Base-by-base conservation (phyloP, 1,140 invertebrate genomes). In the Bombus confusus region DNA sequence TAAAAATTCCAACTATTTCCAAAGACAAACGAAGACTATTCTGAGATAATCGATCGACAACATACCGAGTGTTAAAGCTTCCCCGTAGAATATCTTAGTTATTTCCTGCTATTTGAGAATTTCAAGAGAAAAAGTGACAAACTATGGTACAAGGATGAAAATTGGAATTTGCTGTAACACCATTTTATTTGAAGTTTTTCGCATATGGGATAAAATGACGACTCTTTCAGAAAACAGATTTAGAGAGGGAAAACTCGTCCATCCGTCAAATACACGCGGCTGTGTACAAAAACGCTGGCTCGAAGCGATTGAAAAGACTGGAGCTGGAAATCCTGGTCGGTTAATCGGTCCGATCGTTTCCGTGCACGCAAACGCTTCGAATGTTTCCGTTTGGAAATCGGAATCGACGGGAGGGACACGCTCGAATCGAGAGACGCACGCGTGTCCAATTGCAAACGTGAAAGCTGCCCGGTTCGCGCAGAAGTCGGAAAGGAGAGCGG, bases 401-500 rank as follows among this genome's bases (percentile, higher is more conserved):
- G 59, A 64, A 78, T 39, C 18, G 34, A 34, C 64, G 64, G 34
- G 64, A 5, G 64, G 18, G 31, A 15, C n/a, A 18, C 2, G 18
- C 1, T 52, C 18, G 47, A 52, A 15, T 64, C 74, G 52, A 34
- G 37, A 25, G 80, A 12, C 43, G 59, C 52, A 68, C 84, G 83
- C 64, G 62, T 77, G 74, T 62, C 73, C 4, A 57, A 72, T 81
- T 52, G 84, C n/a, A 28, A 62, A 4, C 73, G 59, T 62, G 80
- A 88, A 80, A 80, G 86, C 86, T 28, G 37, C 37, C 47, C 59
- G 75, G 31, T 71, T 47, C 69, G 74, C 77, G 86, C 34, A 66
- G 1, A 87, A 87, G 64, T 85, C 75, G 75, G 59, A 86, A 88
- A 88, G 77, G 88, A 89, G 86, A 87, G 79, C 88, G 89, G 83